Evolutionary conservation across 1,140 invertebrate genomes (phyloP), one percentile per base, ranked within the genome.

Genomic region (Helicoverpa zea): DNA sequence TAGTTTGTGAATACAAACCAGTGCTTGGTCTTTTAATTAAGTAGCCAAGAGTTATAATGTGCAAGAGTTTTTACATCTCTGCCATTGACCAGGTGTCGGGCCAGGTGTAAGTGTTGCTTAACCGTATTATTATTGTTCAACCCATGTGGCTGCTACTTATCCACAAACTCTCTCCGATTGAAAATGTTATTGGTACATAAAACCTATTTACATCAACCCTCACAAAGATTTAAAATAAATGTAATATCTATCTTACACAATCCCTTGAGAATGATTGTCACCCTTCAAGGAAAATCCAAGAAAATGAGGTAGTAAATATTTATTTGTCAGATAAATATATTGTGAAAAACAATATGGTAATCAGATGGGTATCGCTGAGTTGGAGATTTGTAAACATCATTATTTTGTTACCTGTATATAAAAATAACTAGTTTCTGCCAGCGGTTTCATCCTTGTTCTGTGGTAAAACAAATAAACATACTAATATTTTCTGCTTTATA

Each of bases 51-150:
- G 56, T 56, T 47, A 16, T 29, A 12, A 61, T 64, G 47, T 18
- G 58, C 54, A 73, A 73, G 70, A 73, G 70, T 77, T 77, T 76
- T 76, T 77, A 64, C 49, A 58, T 77, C 58, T 77, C 49, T 63
- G 3, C 7, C 23, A 23, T 2, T 23, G 23, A 23, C 23, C 23
- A 23, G 23, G 23, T 2, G 0, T 23, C 23, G 23, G 23, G 23
- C 23, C 23, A 23, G 23, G 23, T 23, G 23, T 2, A 23, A 23
- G 23, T 2, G 23, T 23, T 23, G 23, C 23, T 23, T 23, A 23
- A 23, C 23, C 23, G 2, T 23, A 1, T 23, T 35, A 35, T 35
- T 3, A 35, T 35, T 7, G 3, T 1, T 35, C 35, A 35, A 35
- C 7, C 35, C 7, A 5, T 35, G 35, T 5, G 7, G 7, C 35